Conservation (phyloP, 2,888 invertebrate species). For the Conops quadrifasciatus region DNA sequence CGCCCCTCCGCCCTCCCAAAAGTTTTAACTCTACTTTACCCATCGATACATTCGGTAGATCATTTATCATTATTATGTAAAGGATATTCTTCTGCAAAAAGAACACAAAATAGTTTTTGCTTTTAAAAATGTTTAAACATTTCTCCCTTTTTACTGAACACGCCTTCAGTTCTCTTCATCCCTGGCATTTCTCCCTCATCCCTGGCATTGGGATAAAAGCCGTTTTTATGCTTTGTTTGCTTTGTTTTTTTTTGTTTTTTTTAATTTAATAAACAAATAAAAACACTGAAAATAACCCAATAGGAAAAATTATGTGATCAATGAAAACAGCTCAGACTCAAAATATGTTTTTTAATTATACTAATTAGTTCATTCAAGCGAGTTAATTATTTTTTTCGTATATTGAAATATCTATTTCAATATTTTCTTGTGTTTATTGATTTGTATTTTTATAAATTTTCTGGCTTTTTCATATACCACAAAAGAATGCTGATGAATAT, state of each 20-base stretch:
- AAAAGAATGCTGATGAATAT: too few species aligned
- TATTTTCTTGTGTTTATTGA: too few species aligned
- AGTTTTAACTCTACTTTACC: neutral
- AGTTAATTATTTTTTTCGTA: too few species aligned
- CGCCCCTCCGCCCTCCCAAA: neutral
- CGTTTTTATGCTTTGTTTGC: neutral
- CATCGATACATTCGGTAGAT: neutral
- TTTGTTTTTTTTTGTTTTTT: neutral
- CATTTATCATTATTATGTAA: neutral
- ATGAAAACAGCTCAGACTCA: too few species aligned
- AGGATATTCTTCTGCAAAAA: neutral
- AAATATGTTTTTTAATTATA: too few species aligned
- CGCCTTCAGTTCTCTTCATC: neutral
- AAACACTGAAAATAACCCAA: neutral
- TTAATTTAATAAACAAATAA: constrained; percentile 12
- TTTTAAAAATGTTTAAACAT: neutral
- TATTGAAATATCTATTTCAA: too few species aligned
- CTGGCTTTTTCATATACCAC: too few species aligned
- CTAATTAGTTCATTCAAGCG: too few species aligned
- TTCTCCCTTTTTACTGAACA: neutral
- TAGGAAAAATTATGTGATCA: neutral
- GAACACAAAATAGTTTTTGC: neutral
- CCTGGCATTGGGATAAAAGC: neutral
- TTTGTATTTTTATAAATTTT: too few species aligned
- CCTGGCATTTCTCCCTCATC: neutral